These are phyloP conservation scores for Drosophila carrolli DNA, from an alignment of 1,140 invertebrate genomes.

Conservation along the genomic window DNA sequence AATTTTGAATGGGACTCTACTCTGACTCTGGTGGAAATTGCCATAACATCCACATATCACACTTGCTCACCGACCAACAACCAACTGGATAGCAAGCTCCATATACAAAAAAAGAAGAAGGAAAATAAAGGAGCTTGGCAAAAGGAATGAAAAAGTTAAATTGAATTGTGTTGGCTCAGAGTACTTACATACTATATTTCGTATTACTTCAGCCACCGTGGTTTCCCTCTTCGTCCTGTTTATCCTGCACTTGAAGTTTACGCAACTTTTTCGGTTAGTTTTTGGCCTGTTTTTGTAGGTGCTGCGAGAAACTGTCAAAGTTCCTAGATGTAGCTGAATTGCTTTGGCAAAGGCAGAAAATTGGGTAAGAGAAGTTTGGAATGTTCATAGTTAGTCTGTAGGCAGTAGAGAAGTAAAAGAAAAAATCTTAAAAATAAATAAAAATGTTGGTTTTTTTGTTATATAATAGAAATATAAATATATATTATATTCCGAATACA, in stretches of 20 bases:
- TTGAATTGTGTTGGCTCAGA: constrained; percentile 76
- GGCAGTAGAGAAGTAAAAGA: too few species aligned
- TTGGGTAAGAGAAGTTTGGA: background rate
- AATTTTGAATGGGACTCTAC: constrained; percentile 66
- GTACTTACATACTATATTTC: constrained; percentile 55
- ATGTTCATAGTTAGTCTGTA: too few species aligned
- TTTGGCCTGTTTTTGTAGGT: constrained; percentile 46
- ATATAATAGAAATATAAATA: too few species aligned
- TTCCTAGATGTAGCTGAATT: constrained; percentile 53
- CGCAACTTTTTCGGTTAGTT: constrained; percentile 66
- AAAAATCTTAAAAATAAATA: too few species aligned
- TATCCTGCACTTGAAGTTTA: constrained; percentile 66
- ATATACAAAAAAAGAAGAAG: constrained; percentile 43
- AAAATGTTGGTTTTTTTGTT: too few species aligned
- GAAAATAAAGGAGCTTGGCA: constrained; percentile 67
- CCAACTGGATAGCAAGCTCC: constrained; percentile 22
- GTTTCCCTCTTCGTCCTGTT: constrained; percentile 30
- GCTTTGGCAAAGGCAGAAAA: constrained; percentile 27
- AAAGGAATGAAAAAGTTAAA: constrained; percentile 79
- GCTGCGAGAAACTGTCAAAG: constrained; percentile 68
- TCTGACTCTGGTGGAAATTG: constrained; percentile 66
- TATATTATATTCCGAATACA: too few species aligned
- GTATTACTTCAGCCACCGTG: constrained; percentile 30
- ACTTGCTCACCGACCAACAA: constrained; percentile 37
- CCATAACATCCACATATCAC: constrained; percentile 69